Percentiles rank a stretch among this genome's conserved stretches.
phyloP scores from a whole-genome alignment of 2,113 vertebrate species.

The Porphyrio hochstetteri region DNA sequence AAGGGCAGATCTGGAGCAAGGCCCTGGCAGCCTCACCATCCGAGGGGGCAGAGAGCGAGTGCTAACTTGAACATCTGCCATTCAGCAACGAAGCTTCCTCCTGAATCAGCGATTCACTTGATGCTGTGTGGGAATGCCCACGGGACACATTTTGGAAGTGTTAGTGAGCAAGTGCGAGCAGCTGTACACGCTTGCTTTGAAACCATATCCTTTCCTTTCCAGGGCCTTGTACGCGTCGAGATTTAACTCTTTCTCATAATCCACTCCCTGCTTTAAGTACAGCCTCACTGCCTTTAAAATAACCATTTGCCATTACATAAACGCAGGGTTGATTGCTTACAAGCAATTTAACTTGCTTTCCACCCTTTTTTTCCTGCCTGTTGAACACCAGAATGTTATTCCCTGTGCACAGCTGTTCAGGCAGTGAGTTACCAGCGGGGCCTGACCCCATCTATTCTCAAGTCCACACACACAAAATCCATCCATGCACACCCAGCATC shows the following conservation, averaged over 20 bases:
- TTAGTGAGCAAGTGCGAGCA: constrained; percentile 7
- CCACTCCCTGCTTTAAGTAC: neutral
- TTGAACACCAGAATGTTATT: neutral
- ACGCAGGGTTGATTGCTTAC: neutral
- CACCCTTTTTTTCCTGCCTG: neutral
- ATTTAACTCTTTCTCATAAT: neutral
- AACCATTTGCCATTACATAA: neutral
- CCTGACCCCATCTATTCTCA: neutral
- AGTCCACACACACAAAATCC: neutral
- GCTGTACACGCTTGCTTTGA: neutral
- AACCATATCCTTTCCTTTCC: neutral
- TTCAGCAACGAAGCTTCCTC: neutral
- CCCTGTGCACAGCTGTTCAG: neutral
- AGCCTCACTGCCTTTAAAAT: neutral
- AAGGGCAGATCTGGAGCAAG: neutral
- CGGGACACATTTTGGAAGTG: neutral
- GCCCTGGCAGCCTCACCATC: neutral
- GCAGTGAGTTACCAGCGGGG: neutral
- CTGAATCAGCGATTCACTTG: neutral
- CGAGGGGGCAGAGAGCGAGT: neutral
- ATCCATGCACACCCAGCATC: neutral
- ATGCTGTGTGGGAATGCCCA: constrained; percentile 16
- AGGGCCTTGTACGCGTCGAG: neutral
- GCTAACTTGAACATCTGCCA: neutral
- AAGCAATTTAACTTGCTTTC: neutral